phyloP scores from a whole-genome alignment of 1,140 invertebrate species.

The Ceratosolen fusciceps region DNA sequence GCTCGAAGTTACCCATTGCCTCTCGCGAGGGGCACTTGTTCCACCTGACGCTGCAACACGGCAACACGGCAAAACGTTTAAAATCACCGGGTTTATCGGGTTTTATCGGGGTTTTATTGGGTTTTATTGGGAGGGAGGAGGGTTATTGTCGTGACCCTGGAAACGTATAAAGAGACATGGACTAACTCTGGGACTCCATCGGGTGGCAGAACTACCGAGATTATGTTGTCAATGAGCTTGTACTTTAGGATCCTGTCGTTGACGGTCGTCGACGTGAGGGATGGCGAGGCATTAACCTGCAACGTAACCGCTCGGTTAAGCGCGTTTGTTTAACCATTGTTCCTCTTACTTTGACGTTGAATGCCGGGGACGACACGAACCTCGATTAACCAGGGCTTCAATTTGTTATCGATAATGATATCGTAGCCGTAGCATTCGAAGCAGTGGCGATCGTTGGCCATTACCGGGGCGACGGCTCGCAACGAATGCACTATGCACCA shows the following conservation, averaged over 20 bases:
- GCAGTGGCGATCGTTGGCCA: constrained; percentile 84
- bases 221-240: constrained; percentile 94
- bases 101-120: no score
- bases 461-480: constrained; percentile 83
- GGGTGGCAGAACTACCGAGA: constrained; percentile 91
- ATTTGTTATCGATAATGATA: constrained; percentile 87
- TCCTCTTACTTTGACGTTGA: background rate
- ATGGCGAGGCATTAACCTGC: constrained; percentile 95
- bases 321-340: background rate
- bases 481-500: constrained; percentile 92
- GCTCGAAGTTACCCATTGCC: constrained; percentile 88
- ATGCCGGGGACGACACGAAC: constrained; percentile 62
- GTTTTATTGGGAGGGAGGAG: no score
- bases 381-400: constrained; percentile 90
- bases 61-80: no score
- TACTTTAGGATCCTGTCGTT: constrained; percentile 97
- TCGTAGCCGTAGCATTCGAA: constrained; percentile 91
- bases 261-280: constrained; percentile 93
- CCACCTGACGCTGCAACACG: constrained; percentile 82
- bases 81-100: no score
- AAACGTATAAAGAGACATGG: no score
- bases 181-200: constrained; percentile 90
- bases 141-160: no score
- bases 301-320: constrained; percentile 51
- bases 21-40: constrained; percentile 88